These are phyloP conservation scores for Scelioninae gen. 2 DNA, from an alignment of 2,888 invertebrate genomes.

Conservation along the genomic window DNA sequence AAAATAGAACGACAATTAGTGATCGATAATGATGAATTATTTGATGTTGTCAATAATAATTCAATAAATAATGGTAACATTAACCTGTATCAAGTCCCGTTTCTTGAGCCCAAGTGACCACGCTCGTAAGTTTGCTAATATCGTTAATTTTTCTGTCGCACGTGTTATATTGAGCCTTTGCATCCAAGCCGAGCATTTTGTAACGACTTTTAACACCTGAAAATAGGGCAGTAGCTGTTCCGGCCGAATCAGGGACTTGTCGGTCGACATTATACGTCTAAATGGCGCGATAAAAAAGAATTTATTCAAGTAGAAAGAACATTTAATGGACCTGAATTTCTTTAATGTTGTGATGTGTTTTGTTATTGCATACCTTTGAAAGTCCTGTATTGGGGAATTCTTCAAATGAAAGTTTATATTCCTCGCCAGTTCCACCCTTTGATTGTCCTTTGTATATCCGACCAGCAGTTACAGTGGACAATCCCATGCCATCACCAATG, in stretches of 20 bases:
- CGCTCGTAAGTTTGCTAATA: conserved; percentile 73
- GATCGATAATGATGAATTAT: too few species aligned
- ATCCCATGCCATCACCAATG: conserved; percentile 83
- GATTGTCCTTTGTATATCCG: conserved; percentile 79
- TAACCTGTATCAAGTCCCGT: conserved; percentile 79
- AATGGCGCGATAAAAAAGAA: conserved; percentile 19
- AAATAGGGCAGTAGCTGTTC: conserved; percentile 82
- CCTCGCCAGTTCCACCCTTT: conserved; percentile 77
- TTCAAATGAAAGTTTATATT: conserved; percentile 79
- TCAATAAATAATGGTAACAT: too few species aligned
- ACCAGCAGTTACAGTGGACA: conserved; percentile 80
- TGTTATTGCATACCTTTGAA: conserved; percentile 77
- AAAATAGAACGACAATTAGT: too few species aligned
- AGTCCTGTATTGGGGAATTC: conserved; percentile 79
- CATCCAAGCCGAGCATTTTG: conserved; percentile 78
- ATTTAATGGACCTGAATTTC: too few species aligned
- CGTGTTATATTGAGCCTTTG: conserved; percentile 71
- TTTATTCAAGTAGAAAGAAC: conserved; percentile 14
- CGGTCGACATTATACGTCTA: conserved; percentile 84
- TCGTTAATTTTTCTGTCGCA: conserved; percentile 74
- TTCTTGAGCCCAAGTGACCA: conserved; percentile 79
- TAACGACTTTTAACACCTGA: conserved; percentile 80
- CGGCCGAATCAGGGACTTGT: conserved; percentile 84
- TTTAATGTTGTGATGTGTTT: too few species aligned
- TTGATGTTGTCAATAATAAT: too few species aligned